Base-by-base conservation (phyloP, 2,113 vertebrate genomes). In the Callaeas wilsoni region DNA sequence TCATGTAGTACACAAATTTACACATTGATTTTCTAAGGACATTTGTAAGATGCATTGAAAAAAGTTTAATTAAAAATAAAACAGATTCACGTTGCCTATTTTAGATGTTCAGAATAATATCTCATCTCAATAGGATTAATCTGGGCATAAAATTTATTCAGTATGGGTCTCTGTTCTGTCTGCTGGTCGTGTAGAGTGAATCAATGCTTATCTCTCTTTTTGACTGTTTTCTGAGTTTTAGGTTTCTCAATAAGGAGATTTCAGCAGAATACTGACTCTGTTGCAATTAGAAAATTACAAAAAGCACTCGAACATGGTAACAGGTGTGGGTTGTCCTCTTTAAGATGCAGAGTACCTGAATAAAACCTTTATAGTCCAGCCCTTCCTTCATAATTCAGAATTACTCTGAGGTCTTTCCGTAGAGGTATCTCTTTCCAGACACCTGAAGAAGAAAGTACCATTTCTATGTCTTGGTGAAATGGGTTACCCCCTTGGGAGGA, bases 401-500 rank as follows among this genome's bases (percentile, higher is more conserved):
- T 41, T 69, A 16, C 8, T 73, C 35, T 44, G 46, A 87, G 8
- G 2, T n/a, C 3, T 57, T 76, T 41, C 44, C 35, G 77, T 59
- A 56, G 19, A 75, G 3, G 2, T 75, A 14, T 75, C 23, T 74
- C 15, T 56, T 84, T 89, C 16, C 16, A 47, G 18, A 59, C 22
- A 41, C 7, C 27, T 87, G 46, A 46, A 73, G 33, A 41, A 29
- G 10, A 14, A 69, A 35, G 22, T 47, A 12, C 3, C 10, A 29
- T 5, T 29, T 74, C 16, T 62, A 12, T 44, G 15, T 13, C 29
- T 84, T 17, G 20, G 6, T 56, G 15, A 75, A 74, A 64, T 30
- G 12, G 3, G 3, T 39, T 44, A 26, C 5, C 5, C 2, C 12
- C 22, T 7, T 27, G 16, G 21, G 10, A 49, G 4, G 13, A 70